These are phyloP conservation scores for Rhabdomys dilectus DNA, from an alignment of 2,113 vertebrate species.

Conservation along the genomic window DNA sequence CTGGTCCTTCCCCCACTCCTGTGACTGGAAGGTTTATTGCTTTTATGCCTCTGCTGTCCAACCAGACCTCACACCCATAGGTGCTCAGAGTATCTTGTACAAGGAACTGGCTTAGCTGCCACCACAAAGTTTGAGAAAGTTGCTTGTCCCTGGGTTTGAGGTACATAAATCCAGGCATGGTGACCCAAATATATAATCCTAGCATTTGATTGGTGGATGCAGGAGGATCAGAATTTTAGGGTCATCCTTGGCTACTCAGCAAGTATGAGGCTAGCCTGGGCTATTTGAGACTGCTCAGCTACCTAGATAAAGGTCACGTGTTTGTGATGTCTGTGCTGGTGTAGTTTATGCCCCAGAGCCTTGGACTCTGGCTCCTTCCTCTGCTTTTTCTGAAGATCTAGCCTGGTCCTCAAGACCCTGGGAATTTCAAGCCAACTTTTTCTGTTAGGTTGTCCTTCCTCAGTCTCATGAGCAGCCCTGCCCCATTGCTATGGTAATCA, in stretches of 20 bases:
- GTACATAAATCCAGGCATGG: too few relatives aligned
- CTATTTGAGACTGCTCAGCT: neutral
- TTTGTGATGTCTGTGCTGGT: neutral
- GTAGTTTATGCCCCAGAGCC: neutral
- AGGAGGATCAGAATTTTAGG: neutral
- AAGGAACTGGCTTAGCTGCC: neutral
- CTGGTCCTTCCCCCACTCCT: neutral
- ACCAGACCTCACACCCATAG: neutral
- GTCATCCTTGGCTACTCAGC: neutral
- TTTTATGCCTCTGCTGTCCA: neutral
- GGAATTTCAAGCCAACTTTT: rapidly evolving
- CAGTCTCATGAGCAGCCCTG: rapidly evolving
- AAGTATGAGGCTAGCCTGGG: neutral
- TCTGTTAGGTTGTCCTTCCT: neutral
- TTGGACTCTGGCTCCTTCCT: rapidly evolving
- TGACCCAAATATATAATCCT: neutral
- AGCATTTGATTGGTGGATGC: neutral
- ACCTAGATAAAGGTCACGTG: neutral
- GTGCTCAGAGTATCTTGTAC: rapidly evolving
- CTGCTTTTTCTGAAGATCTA: neutral
- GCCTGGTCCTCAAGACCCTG: neutral
- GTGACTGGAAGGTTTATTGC: neutral
- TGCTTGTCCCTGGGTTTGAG: neutral
- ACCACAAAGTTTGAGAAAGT: neutral
- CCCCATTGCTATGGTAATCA: neutral